Conservation (phyloP, 2,113 vertebrate genomes). For the Sinocyclocheilus rhinocerous region DNA sequence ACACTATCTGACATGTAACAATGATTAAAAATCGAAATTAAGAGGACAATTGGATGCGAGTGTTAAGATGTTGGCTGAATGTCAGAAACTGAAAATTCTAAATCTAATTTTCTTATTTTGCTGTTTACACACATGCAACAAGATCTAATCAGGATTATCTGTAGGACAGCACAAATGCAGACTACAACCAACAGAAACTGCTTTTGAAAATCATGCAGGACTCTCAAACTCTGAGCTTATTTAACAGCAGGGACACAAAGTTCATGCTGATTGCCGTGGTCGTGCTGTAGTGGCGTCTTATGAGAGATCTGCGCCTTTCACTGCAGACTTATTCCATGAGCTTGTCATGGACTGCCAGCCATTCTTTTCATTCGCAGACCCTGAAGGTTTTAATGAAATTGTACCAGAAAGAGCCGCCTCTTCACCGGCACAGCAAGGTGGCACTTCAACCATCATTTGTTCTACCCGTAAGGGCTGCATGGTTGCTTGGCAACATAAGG, state of each 20-base stretch:
- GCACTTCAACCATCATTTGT: slow-evolving; percentile 58
- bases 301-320: background rate
- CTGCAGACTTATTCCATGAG: slow-evolving; percentile 9
- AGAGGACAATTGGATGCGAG: too few relatives aligned
- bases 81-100: too few relatives aligned
- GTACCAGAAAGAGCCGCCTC: slow-evolving; percentile 30
- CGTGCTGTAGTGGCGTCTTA: background rate
- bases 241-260: background rate
- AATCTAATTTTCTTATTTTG: background rate
- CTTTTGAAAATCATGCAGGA: background rate
- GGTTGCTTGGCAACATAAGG: slow-evolving; percentile 56
- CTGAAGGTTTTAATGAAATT: slow-evolving; percentile 49
- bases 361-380: slow-evolving; percentile 37
- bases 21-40: too few relatives aligned
- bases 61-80: too few relatives aligned
- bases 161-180: background rate
- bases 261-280: background rate
- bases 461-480: slow-evolving; percentile 48
- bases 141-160: background rate
- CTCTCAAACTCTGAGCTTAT: background rate
- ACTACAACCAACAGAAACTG: background rate
- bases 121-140: background rate
- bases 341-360: background rate
- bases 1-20: background rate
- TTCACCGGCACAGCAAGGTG: slow-evolving; percentile 50